Percentiles rank a stretch among this genome's conserved stretches.
phyloP scores from a whole-genome alignment of 2,888 invertebrate species.

The Branchipolynoe longqiensis region DNA sequence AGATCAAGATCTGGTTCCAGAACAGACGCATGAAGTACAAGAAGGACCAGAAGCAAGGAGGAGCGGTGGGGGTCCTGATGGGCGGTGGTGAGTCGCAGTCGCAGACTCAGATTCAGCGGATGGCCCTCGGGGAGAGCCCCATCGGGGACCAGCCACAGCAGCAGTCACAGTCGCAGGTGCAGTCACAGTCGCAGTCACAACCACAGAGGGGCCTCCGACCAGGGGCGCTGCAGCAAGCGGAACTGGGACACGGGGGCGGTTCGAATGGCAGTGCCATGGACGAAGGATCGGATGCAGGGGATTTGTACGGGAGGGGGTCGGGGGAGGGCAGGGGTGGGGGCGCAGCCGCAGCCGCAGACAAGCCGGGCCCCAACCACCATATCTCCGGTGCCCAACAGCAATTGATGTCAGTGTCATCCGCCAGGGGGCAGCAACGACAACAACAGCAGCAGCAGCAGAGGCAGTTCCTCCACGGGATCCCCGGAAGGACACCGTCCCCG shows the following conservation, averaged over 20 bases:
- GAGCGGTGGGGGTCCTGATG: background rate
- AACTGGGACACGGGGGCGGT: background rate
- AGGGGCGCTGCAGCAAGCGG: no score
- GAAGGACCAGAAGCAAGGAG: constrained; percentile 76
- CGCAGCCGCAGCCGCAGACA: background rate
- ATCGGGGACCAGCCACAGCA: background rate
- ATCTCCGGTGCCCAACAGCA: constrained; percentile 48
- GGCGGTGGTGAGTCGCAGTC: no score
- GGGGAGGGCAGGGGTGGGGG: background rate
- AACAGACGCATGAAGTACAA: constrained; percentile 81
- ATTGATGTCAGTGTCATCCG: constrained; percentile 1
- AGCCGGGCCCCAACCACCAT: constrained; percentile 34
- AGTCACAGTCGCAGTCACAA: background rate
- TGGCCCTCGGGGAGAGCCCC: background rate
- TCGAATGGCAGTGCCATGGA: background rate
- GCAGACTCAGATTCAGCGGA: no score
- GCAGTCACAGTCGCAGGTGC: background rate
- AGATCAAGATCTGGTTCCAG: constrained; percentile 99
- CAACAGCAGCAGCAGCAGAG: background rate
- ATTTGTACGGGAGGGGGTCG: background rate
- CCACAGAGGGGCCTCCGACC: no score
- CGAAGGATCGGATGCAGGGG: background rate
- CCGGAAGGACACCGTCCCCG: constrained; percentile 30
- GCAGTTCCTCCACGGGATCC: constrained; percentile 16
- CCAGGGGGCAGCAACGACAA: background rate